These are phyloP conservation scores for Helicoverpa assulta DNA, from an alignment of 2,888 invertebrate species.

Conservation along the genomic window DNA sequence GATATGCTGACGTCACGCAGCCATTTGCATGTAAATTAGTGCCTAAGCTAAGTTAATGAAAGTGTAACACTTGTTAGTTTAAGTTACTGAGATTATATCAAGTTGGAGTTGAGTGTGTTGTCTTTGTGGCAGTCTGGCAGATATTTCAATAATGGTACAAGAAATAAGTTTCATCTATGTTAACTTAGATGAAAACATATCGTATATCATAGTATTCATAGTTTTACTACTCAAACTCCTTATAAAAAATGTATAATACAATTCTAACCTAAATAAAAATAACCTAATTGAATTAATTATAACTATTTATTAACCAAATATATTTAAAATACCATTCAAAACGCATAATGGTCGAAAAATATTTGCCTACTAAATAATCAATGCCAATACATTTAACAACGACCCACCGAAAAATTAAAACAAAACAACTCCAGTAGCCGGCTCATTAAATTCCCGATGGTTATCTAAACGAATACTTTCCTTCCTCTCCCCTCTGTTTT, in stretches of 20 bases:
- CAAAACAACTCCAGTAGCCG: constrained; percentile 26
- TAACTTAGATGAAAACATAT: too few species aligned
- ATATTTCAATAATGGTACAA: background rate
- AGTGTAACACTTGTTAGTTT: constrained; percentile 29
- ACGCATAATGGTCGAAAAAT: background rate
- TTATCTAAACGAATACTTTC: constrained; percentile 59
- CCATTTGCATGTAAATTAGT: constrained; percentile 57
- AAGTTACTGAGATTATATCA: constrained; percentile 35
- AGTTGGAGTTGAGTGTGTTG: constrained; percentile 30
- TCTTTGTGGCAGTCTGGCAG: background rate
- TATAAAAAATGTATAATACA: too few species aligned
- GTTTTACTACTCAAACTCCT: too few species aligned
- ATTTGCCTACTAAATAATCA: too few species aligned
- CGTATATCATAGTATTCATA: too few species aligned
- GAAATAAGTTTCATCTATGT: background rate
- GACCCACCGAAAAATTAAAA: constrained; percentile 22
- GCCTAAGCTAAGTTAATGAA: constrained; percentile 40
- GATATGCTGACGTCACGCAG: constrained; percentile 41
- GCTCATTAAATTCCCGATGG: constrained; percentile 61
- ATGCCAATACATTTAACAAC: background rate
- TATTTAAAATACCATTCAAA: background rate
- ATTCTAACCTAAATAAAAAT: too few species aligned
- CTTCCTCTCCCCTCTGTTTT: constrained; percentile 54
- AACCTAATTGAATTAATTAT: too few species aligned
- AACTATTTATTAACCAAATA: too few species aligned